Conservation (phyloP, 53 echinoderm and acorn worm genomes). For the Zoroaster sp. region DNA sequence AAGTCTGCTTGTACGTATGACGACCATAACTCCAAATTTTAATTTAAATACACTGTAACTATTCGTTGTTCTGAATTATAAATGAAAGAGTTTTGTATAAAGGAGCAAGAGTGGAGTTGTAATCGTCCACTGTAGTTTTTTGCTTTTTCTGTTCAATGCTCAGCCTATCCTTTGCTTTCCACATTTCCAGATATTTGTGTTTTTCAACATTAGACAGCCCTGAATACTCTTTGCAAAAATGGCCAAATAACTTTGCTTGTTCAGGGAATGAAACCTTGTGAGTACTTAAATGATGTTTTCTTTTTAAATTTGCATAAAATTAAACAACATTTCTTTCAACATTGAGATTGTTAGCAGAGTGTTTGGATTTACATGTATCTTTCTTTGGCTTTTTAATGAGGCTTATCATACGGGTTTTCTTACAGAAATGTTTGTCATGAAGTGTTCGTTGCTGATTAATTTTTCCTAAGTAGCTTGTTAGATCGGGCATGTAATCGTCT, state of each 20-base stretch:
- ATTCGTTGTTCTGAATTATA: not conserved
- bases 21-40: not conserved
- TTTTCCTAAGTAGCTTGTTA: not conserved
- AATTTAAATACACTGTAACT: not conserved
- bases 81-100: slow-evolving; percentile 19
- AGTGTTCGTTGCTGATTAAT: not conserved
- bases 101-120: not conserved
- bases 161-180: slow-evolving; percentile 3
- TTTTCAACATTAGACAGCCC: slow-evolving; percentile 13
- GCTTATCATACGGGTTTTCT: too few species aligned
- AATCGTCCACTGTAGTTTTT: slow-evolving; percentile 16
- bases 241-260: slow-evolving; percentile 23
- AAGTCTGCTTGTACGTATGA: not conserved
- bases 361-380: not conserved
- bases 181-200: slow-evolving; percentile 19
- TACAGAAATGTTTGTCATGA: slow-evolving; percentile 3
- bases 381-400: not conserved
- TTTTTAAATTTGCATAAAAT: slow-evolving; percentile 7
- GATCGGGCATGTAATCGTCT: not conserved
- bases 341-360: not conserved
- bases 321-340: slow-evolving; percentile 16
- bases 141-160: slow-evolving; percentile 20
- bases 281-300: not conserved
- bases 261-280: slow-evolving; percentile 25
- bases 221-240: slow-evolving; percentile 18